Evolutionary conservation across 2,113 vertebrate species (phyloP).

Genomic region (Clarias macrocephalus): DNA sequence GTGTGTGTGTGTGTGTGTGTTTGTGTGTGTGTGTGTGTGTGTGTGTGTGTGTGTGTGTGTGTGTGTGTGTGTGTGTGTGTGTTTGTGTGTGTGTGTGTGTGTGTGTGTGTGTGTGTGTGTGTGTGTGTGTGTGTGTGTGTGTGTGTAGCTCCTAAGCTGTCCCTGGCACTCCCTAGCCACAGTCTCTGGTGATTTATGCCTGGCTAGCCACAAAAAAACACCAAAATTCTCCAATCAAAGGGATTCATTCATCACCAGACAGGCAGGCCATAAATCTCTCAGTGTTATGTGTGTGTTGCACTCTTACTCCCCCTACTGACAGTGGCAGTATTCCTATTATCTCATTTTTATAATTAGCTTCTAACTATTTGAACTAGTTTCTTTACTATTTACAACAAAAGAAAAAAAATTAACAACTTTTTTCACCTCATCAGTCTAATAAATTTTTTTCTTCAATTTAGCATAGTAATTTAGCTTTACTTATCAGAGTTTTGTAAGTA

Average conservation of each 20-base stretch:
- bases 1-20: conserved; percentile 29
- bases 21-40: background rate
- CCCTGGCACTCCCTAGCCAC: background rate
- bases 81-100: background rate
- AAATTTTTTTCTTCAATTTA: no score
- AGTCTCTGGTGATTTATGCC: conserved; percentile 42
- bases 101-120: background rate
- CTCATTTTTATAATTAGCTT: background rate
- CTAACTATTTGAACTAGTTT: background rate
- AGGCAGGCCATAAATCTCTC: conserved; percentile 14
- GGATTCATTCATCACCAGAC: conserved; percentile 35
- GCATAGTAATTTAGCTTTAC: no score
- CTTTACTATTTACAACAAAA: background rate
- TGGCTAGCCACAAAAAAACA: conserved; percentile 14
- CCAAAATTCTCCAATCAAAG: conserved; percentile 45
- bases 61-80: conserved; percentile 8
- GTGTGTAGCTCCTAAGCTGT: conserved; percentile 1
- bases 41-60: background rate
- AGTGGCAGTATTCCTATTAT: conserved; percentile 1
- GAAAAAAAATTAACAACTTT: background rate
- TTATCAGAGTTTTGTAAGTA: no score
- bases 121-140: conserved; percentile 28
- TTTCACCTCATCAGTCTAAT: background rate
- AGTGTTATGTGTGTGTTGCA: background rate
- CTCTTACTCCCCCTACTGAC: conserved; percentile 30